phyloP scores from a whole-genome alignment of 1,140 invertebrate genomes.

The Mactra quadrangularis region DNA sequence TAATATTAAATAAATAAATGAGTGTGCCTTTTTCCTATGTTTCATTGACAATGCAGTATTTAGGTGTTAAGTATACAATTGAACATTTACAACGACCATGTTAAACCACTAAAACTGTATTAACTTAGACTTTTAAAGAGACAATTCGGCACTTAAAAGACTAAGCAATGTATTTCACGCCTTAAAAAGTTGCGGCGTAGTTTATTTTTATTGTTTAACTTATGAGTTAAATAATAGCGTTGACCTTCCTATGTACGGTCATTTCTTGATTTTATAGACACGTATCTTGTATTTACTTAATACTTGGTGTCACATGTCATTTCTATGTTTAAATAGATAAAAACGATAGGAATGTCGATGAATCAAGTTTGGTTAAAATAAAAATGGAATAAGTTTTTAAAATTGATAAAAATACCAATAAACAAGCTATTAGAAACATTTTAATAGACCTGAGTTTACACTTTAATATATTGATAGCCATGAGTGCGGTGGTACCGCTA shows the following conservation, averaged over 20 bases:
- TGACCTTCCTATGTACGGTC: constrained; percentile 19
- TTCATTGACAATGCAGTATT: too few species aligned
- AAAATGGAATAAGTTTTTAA: constrained; percentile 24
- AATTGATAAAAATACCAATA: constrained; percentile 47
- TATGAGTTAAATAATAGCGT: constrained; percentile 37
- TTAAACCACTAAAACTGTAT: too few species aligned
- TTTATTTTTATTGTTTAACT: constrained; percentile 35
- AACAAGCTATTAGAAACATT: constrained; percentile 28
- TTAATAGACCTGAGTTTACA: constrained; percentile 27
- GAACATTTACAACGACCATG: too few species aligned
- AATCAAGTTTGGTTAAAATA: background rate
- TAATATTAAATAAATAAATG: too few species aligned
- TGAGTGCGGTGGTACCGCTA: constrained; percentile 12
- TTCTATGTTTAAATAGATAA: constrained; percentile 21
- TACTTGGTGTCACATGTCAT: constrained; percentile 41
- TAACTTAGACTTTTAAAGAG: too few species aligned
- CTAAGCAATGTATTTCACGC: constrained; percentile 27
- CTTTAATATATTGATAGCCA: constrained; percentile 17
- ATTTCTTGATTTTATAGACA: constrained; percentile 24
- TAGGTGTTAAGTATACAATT: too few species aligned
- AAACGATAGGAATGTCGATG: constrained; percentile 20
- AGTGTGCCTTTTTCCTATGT: too few species aligned
- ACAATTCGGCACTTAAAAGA: background rate
- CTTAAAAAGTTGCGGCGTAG: background rate
- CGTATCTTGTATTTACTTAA: constrained; percentile 21